A percentile compares a stretch with the other conserved stretches of the same genome.
Conservation (phyloP, 2,113 vertebrate genomes). For the Saguinus imperator region DNA sequence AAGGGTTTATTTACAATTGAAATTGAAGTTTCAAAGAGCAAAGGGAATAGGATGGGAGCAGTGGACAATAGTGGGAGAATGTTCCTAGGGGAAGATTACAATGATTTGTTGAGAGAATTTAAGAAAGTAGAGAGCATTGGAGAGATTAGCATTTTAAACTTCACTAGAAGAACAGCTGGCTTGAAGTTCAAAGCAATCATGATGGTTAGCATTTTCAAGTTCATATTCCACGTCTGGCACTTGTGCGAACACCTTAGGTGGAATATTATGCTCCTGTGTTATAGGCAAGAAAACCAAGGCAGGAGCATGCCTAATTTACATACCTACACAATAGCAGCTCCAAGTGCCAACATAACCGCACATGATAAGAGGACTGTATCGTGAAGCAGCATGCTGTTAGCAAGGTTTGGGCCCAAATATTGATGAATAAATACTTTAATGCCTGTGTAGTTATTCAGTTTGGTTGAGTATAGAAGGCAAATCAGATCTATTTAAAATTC, state of each 20-base stretch:
- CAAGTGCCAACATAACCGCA: not conserved
- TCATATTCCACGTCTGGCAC: not conserved
- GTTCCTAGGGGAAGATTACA: not conserved
- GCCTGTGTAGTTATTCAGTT: not conserved
- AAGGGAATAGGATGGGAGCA: not conserved
- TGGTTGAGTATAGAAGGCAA: not conserved
- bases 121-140: not conserved
- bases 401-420: not conserved
- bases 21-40: not conserved
- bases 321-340: not conserved
- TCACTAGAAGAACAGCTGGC: not conserved
- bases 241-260: not conserved
- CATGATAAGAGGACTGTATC: not conserved
- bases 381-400: not conserved
- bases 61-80: not conserved
- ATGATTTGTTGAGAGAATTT: not conserved
- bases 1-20: not conserved
- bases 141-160: not conserved
- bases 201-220: not conserved
- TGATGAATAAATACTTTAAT: conserved; percentile 14
- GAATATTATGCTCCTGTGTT: not conserved
- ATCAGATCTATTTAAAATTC: conserved; percentile 12
- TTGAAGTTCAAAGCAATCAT: not conserved
- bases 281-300: not conserved
- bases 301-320: not conserved